Percentiles rank a stretch among this genome's conserved stretches.
Conservation (phyloP, 1,140 invertebrate genomes). For the Ephestia elutella region DNA sequence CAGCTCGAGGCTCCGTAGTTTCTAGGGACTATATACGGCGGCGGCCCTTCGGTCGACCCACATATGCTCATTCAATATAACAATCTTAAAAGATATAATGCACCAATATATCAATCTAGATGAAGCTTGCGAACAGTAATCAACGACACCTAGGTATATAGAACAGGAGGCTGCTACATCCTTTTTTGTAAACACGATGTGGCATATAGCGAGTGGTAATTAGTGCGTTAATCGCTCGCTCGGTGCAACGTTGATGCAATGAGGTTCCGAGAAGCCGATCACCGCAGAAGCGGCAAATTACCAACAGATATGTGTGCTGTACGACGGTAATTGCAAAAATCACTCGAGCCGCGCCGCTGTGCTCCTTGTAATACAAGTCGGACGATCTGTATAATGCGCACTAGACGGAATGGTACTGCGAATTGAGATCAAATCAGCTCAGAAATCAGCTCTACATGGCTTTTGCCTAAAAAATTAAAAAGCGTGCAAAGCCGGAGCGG, state of each 20-base stretch:
- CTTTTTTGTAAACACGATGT: background rate
- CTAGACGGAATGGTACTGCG: background rate
- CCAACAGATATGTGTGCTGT: slow-evolving; percentile 3
- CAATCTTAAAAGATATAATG: too few species aligned
- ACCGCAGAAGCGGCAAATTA: slow-evolving; percentile 2
- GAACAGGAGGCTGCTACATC: background rate
- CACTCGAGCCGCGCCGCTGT: background rate
- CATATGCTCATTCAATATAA: too few species aligned
- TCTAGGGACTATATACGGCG: too few species aligned
- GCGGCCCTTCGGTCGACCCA: too few species aligned
- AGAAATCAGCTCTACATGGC: too few species aligned
- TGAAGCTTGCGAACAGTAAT: background rate
- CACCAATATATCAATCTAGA: too few species aligned
- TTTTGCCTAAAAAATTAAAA: too few species aligned
- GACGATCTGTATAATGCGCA: background rate
- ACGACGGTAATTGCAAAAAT: background rate
- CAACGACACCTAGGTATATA: background rate
- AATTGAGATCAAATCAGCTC: background rate
- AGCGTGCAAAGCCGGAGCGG: too few species aligned
- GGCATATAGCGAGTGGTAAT: background rate
- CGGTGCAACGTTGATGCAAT: background rate
- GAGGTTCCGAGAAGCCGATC: slow-evolving; percentile 4
- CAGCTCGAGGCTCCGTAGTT: too few species aligned
- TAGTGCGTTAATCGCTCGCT: slow-evolving; percentile 3
- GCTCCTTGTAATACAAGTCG: background rate